Evolutionary conservation across 2,797 vertebrate genomes (phyloP), one percentile per base, ranked within the genome.

Genomic region (Lutjanus argentimaculatus): DNA sequence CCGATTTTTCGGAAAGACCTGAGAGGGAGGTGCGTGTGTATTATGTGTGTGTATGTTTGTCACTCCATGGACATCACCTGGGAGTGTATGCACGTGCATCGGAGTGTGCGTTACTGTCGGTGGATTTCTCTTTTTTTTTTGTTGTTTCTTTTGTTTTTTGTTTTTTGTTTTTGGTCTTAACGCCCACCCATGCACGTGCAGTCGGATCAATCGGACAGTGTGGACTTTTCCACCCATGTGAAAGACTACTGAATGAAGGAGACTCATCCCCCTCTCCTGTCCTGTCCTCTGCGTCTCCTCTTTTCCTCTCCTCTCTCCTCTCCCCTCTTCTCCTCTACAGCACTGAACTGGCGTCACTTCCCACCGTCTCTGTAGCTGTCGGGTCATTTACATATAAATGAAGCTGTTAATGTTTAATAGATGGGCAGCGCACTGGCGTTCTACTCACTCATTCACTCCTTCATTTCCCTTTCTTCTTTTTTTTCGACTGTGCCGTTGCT

Each of bases 381-480:
- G 79, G 91, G 92, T 95, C 95, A 96, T 97, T 96, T 97, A 94
- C 96, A 95, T 95, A 95, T 95, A 96, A 96, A 96, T 95, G 95
- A 97, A 96, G 89, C 95, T 85, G 92, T 97, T 97, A 96, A 95
- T 96, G 94, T 96, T 96, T 96, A 95, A 95, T 96, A 96, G 95
- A 95, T 90, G 93, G 95, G 88, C 95, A 96, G 93, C 61, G 51
- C 84, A 74, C 84, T 80, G 86, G 83, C 83, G 92, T 94, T 95
- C 92, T 94, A 86, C 82, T 85, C 82, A 80, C 83, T 86, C 83
- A 76, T 80, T 82, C 85, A 63, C 89, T 77, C 79, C 72, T 77
- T 94, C 93, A 93, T 95, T 94, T 93, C 91, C 87, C 3, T 48
- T 63, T 53, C n/a, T 17, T 22, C 90, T 87, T 95, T 87, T 91